These are phyloP conservation scores for Pituophis catenifer DNA, from an alignment of 2,113 vertebrate genomes.

Conservation along the genomic window DNA sequence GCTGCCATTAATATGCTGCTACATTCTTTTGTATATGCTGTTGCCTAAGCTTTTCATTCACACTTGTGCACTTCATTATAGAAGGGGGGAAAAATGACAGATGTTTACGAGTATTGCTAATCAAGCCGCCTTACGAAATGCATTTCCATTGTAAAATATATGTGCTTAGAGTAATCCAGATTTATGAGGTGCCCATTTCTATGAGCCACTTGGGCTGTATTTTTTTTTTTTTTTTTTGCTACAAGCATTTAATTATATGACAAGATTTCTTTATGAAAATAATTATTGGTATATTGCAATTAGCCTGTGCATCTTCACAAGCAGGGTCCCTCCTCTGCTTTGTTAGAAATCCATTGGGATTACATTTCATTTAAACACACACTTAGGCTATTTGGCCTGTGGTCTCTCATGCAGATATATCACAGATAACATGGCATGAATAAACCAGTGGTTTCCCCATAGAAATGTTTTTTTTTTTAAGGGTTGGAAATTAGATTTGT, in stretches of 20 bases:
- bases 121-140: conserved; percentile 3
- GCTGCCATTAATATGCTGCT: not conserved
- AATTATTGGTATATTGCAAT: not conserved
- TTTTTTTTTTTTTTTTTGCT: conserved; percentile 19
- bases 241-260: not conserved
- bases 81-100: not conserved
- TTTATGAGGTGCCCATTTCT: not conserved
- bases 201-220: not conserved
- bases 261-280: conserved; percentile 20
- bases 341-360: not conserved
- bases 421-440: not conserved
- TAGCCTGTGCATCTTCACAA: not conserved
- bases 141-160: not conserved
- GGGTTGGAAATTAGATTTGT: not conserved
- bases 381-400: not conserved
- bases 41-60: conserved; percentile 9
- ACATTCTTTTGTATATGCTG: not conserved
- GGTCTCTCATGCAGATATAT: accelerated
- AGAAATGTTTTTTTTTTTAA: not conserved
- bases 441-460: not conserved
- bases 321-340: not conserved
- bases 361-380: conserved; percentile 18
- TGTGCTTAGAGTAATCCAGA: conserved; percentile 10
- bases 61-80: conserved; percentile 7
- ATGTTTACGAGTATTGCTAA: conserved; percentile 1